These are phyloP conservation scores for Triplophysa siluroides DNA, from an alignment of 2,113 vertebrate genomes.

Conservation along the genomic window DNA sequence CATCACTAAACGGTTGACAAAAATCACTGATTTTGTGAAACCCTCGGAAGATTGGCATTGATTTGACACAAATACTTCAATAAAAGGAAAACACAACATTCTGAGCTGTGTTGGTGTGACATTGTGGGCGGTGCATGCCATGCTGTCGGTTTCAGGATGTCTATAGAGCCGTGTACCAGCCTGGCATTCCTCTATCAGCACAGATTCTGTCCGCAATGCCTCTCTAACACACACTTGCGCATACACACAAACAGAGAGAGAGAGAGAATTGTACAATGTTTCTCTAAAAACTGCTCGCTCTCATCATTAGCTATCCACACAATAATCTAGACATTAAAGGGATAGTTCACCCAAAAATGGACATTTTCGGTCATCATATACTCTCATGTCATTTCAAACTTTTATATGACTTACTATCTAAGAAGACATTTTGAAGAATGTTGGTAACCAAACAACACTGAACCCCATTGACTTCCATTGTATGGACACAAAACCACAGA, in stretches of 20 bases:
- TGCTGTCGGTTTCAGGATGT: conserved; percentile 7
- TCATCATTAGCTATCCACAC: conserved; percentile 3
- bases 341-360: too few relatives aligned
- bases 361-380: too few relatives aligned
- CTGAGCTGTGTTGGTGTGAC: neutral
- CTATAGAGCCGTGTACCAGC: conserved; percentile 26
- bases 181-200: conserved; percentile 38
- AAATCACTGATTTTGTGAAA: neutral
- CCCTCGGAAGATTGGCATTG: too few relatives aligned
- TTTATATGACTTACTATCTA: too few relatives aligned
- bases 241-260: neutral
- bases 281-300: conserved; percentile 28
- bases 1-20: neutral
- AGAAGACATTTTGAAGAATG: too few relatives aligned
- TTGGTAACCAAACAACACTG: too few relatives aligned
- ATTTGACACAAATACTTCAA: too few relatives aligned
- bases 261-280: neutral
- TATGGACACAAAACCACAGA: too few relatives aligned
- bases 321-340: too few relatives aligned
- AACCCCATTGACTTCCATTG: too few relatives aligned
- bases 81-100: neutral
- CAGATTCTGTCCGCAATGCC: conserved; percentile 9
- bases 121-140: neutral
- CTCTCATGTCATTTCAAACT: too few relatives aligned
- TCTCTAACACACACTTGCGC: neutral